Base-by-base conservation (phyloP, 2,113 vertebrate species). In the Erinaceus europaeus region DNA sequence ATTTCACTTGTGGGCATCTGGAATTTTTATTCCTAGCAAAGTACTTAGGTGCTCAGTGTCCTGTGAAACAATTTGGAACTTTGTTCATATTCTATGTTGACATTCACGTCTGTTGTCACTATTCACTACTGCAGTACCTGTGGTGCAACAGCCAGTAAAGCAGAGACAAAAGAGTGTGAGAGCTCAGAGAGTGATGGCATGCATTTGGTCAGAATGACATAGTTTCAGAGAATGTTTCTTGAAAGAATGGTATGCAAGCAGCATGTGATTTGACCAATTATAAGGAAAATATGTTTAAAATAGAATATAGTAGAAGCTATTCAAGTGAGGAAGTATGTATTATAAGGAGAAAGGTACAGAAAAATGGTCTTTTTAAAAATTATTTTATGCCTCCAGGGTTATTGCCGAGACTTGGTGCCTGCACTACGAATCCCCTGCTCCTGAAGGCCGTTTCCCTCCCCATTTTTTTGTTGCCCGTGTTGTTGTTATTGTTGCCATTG, bases 21-120 rank as follows among this genome's bases (percentile, higher is more conserved):
- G 14, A 68, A 6, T 74, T 68, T 57, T 53, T 21, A 15, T 6
- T 29, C 29, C 15, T 36, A 3, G 12, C 23, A 64, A 21, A 8
- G 21, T 44, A 7, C n/a, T 32, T 38, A 32, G 5, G 34, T 53
- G 34, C 25, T 12, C 11, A 75, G 9, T 14, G n/a, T 10, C 12
- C n/a, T 21, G 25, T 42, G 0, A 1, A 6, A 34, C 36, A 50
- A 15, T n/a, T 29, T 32, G 7, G n/a, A 25, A 23, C 3, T 75
- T n/a, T 50, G 76, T 61, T 2, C 23, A 10, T 11, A 9, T 6
- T 36, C 38, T n/a, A n/a, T n/a, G 76, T 61, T 2, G 23, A 10
- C 13, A 9, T 6, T 36, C 38, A 29, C 5, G 40, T 23, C 9
- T 38, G 8, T 34, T 40, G 1, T 52, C 32, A n/a, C 36, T 29